These are phyloP conservation scores for Cydia fagiglandana DNA, from an alignment of 1,140 invertebrate genomes.

Conservation along the genomic window DNA sequence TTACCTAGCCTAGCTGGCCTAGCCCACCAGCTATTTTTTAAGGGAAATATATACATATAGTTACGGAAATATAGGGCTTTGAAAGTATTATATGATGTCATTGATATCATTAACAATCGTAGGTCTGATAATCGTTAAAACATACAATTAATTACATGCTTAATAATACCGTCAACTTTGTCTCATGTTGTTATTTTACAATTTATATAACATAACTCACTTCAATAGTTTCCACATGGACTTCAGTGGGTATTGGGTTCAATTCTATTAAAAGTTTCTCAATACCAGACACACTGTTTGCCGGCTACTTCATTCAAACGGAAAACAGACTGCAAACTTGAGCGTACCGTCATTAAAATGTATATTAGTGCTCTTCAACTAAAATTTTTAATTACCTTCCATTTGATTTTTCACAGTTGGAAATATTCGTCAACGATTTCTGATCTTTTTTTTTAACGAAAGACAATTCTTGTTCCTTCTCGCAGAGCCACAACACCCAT, in stretches of 20 bases:
- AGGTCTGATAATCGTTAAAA: too few relatives aligned
- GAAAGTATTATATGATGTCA: too few relatives aligned
- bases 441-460: too few relatives aligned
- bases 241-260: conserved; percentile 32
- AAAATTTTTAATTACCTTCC: not conserved
- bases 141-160: too few relatives aligned
- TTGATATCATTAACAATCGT: too few relatives aligned
- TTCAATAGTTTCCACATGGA: conserved; percentile 23
- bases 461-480: too few relatives aligned
- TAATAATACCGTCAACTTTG: not conserved
- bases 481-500: too few relatives aligned
- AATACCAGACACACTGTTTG: conserved; percentile 37
- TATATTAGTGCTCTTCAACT: not conserved
- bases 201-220: conserved; percentile 21
- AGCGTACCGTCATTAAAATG: not conserved
- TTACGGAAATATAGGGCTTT: too few relatives aligned
- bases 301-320: conserved; percentile 36
- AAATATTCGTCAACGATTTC: too few relatives aligned
- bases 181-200: not conserved
- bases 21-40: too few relatives aligned
- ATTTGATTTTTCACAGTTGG: not conserved
- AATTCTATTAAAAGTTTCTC: conserved; percentile 43
- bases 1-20: too few relatives aligned
- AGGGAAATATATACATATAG: too few relatives aligned
- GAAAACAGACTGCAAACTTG: conserved; percentile 35